Evolutionary conservation across 2,888 invertebrate genomes (phyloP).

Genomic region (Xiphydria camelus): DNA sequence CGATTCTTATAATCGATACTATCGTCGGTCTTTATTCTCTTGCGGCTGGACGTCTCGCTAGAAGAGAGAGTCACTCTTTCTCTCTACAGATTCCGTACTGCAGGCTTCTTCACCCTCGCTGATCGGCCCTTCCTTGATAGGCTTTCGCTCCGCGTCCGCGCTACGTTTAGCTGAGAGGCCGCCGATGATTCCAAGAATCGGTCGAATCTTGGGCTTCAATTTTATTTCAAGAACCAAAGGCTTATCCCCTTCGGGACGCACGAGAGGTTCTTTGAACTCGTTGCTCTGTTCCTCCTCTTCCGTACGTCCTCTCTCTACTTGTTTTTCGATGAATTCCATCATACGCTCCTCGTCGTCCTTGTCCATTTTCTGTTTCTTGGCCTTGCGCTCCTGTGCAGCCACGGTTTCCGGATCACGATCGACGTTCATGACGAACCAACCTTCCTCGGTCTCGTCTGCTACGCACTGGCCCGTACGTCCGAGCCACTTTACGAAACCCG

Average conservation of each 20-base stretch:
- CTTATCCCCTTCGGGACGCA: constrained; percentile 43
- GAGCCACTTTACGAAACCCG: constrained; percentile 94
- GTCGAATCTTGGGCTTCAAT: constrained; percentile 48
- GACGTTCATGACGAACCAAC: constrained; percentile 81
- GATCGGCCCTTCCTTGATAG: too few species aligned
- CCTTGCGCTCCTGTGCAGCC: constrained; percentile 75
- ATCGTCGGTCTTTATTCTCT: too few species aligned
- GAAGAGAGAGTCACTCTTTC: too few species aligned
- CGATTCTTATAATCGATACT: too few species aligned
- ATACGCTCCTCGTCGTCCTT: constrained; percentile 93
- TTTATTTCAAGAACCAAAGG: constrained; percentile 58
- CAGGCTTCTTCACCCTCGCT: too few species aligned
- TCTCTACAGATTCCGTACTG: too few species aligned
- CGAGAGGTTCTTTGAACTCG: constrained; percentile 39
- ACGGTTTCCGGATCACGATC: constrained; percentile 92
- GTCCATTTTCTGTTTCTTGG: constrained; percentile 90
- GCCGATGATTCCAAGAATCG: constrained; percentile 19
- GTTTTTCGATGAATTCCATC: constrained; percentile 83
- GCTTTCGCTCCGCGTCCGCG: too few species aligned
- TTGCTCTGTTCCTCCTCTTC: constrained; percentile 35
- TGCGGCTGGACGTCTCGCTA: too few species aligned
- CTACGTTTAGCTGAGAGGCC: too few species aligned
- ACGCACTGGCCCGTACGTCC: constrained; percentile 87
- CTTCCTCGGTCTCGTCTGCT: constrained; percentile 96
- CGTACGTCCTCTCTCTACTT: constrained; percentile 74